These are phyloP conservation scores for Samia ricini DNA, from an alignment of 1,140 invertebrate species.

Conservation along the genomic window DNA sequence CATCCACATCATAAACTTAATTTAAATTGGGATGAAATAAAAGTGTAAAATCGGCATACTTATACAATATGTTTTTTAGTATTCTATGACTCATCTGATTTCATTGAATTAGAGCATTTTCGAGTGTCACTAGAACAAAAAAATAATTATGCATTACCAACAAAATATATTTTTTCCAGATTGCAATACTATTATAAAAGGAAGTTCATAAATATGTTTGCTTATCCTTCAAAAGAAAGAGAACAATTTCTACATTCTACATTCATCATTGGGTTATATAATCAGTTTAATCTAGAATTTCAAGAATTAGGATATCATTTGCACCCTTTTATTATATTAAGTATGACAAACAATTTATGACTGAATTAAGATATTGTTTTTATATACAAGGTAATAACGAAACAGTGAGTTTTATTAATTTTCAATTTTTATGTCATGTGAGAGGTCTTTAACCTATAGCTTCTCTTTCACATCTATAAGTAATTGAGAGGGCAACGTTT, in stretches of 20 bases:
- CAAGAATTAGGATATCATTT: not conserved
- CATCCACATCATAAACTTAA: not conserved
- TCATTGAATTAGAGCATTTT: too few relatives aligned
- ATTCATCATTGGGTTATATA: not conserved
- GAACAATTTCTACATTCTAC: not conserved
- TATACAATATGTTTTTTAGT: not conserved
- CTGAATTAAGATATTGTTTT: not conserved
- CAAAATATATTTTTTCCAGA: not conserved
- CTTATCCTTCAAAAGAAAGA: not conserved
- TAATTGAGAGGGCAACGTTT: too few relatives aligned
- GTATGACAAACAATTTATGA: not conserved
- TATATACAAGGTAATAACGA: too few relatives aligned
- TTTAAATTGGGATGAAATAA: too few relatives aligned
- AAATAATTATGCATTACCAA: not conserved
- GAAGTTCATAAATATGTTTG: not conserved
- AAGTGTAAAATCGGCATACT: not conserved
- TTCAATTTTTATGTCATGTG: too few relatives aligned
- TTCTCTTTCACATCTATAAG: too few relatives aligned
- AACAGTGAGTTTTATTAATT: too few relatives aligned
- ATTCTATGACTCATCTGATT: too few relatives aligned
- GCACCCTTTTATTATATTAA: not conserved
- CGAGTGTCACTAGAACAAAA: not conserved
- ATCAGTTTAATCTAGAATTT: not conserved
- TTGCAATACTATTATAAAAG: not conserved
- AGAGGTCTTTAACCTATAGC: too few relatives aligned